These are phyloP conservation scores for Pentamera pediparva DNA, from an alignment of 53 echinoderm and acorn worm genomes.

Conservation along the genomic window DNA sequence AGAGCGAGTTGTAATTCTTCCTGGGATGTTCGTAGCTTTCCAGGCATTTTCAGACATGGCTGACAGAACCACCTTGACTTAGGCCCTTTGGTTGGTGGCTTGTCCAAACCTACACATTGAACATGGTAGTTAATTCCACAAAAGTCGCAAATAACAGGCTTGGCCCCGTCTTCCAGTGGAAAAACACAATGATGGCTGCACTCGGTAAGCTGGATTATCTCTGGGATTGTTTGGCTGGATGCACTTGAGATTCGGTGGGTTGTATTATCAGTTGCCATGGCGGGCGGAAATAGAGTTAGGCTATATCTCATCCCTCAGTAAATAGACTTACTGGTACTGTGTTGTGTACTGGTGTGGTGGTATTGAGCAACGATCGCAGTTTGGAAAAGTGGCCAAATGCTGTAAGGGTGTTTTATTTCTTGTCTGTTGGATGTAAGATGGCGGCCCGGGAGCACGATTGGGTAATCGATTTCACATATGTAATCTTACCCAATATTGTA, in stretches of 20 bases:
- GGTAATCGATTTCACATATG: no score
- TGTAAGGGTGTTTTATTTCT: no score
- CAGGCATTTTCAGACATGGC: neutral
- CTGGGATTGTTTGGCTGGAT: constrained; percentile 8
- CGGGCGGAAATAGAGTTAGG: no score
- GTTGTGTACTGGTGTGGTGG: no score
- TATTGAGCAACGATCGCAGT: no score
- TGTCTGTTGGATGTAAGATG: no score
- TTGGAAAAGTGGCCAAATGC: no score
- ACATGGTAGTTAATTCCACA: neutral
- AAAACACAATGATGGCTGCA: constrained; percentile 4
- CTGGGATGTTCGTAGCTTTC: neutral
- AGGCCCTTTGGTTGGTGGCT: neutral
- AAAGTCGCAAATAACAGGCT: neutral
- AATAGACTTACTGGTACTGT: no score
- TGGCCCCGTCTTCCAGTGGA: neutral
- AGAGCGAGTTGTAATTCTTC: neutral
- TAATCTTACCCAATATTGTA: no score
- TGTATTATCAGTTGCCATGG: constrained; percentile 16
- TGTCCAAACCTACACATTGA: neutral
- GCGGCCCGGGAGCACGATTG: no score
- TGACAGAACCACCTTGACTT: constrained; percentile 6
- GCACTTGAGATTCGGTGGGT: neutral
- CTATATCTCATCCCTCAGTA: no score
- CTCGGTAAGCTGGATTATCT: neutral